Evolutionary conservation across 2,888 invertebrate species (phyloP), one percentile per base, ranked within the genome.

Genomic region (Dynastes hyllus): DNA sequence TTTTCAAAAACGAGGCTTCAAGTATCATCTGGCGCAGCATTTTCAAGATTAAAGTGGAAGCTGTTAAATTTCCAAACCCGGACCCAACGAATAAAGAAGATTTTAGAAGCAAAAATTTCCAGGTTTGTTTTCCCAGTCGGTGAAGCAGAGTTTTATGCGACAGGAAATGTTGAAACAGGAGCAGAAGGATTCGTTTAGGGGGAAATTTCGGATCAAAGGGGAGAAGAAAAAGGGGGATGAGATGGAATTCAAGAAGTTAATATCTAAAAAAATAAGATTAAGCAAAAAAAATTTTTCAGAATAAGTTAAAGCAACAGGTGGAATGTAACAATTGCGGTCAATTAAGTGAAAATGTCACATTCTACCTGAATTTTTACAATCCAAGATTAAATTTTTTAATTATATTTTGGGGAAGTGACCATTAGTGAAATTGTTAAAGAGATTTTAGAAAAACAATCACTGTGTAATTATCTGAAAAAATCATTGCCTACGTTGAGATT

Each of bases 1-100:
- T n/a, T n/a, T n/a, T n/a, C n/a, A n/a, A n/a, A 92, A 83, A 92
- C 92, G 0, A 92, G 91, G 92, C 92, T 0, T 91, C 91, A 91
- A 91, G 80, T 91, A 91, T 81, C 92, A 92, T 82, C 85, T 92
- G 2, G 88, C 90, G 1, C 91, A 91, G 51, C 92, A 92, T 82
- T 91, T 92, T 77, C 22, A 91, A 91, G 81, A 91, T 91, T 50
- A 91, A 91, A 84, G 86, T 70, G 82, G 1, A 88, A 88, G 80
- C 53, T 83, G 6, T 77, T 75, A 32, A 70, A 77, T 80, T 80
- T 76, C 55, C n/a, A 76, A 79, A 45, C 61, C 61, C 76, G 13
- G 65, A 80, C 53, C 58, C 76, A 1, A 16, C 69, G 51, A 80
- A 81, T 58, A 75, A 83, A 13, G 88, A 88, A 9, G 86, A 86